Base-by-base conservation (phyloP, 2,797 vertebrate species). In the Vipera ursinii region DNA sequence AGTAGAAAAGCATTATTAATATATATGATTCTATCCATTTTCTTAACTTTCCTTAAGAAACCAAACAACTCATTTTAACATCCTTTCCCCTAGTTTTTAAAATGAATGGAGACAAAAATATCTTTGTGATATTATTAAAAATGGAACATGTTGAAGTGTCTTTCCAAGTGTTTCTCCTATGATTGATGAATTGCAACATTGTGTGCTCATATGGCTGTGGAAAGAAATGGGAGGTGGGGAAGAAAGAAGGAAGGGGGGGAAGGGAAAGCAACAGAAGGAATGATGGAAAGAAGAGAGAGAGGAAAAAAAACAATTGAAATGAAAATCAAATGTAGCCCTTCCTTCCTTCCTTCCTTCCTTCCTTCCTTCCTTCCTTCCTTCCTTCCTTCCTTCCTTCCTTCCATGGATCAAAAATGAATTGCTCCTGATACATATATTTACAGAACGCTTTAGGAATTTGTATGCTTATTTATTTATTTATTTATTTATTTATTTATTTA, bases 1-100 rank as follows among this genome's bases (percentile, higher is more conserved):
- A 60, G 38, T 92, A 88, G 60, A n/a, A 93, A 90, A 94, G 91
- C 92, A 53, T 48, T 38, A 32, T 61, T 93, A 24, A n/a, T 78
- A 20, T 73, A 91, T 88, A 28, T 20, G 57, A 78, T 87, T 14
- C 61, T 20, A 87, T 90, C 91, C 73, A 89, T 60, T 93, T 94
- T 90, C 89, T 44, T 12, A 91, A 56, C 86, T 61, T 89, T 89
- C 38, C 59, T 48, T 57, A 91, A 26, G 2, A 6, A 55, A 8
- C 89, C 1, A 6, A 55, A 14, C 89, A 94, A 92, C 93, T 89
- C 53, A 0, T 0, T 69, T 86, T 65, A 48, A 0, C 0, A 48
- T 15, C 94, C 3, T 24, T 89, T 92, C 94, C 38, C 14, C 26
- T 63, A 24, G 14, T 17, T 60, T 88, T 60, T 24, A 60, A 87